Evolutionary conservation across 1,140 invertebrate genomes (phyloP).

Genomic region (Penaeus vannamei): DNA sequence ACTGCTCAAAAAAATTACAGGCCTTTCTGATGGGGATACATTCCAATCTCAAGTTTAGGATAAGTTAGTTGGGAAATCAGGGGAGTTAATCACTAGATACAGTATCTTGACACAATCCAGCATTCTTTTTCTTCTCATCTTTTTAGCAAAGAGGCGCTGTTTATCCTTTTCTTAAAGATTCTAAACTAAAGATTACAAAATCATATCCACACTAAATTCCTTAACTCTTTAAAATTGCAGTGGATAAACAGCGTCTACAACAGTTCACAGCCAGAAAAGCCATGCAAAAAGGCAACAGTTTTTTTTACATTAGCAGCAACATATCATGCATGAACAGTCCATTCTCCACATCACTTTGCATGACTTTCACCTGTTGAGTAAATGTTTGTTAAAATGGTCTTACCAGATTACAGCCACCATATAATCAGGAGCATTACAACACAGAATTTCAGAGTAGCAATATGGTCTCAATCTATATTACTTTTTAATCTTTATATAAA

Average conservation of each 20-base stretch:
- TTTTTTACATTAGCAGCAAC: not conserved
- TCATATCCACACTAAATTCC: no score
- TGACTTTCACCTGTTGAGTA: not conserved
- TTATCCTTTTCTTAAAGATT: no score
- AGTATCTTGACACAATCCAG: conserved; percentile 12
- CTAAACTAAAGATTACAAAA: no score
- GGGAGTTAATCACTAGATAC: conserved; percentile 23
- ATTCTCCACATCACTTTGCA: not conserved
- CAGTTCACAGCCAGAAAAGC: not conserved
- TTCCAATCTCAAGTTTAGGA: conserved; percentile 35
- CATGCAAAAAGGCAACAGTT: conserved; percentile 27
- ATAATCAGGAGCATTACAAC: no score
- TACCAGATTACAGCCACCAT: no score
- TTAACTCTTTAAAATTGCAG: no score
- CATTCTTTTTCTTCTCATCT: not conserved
- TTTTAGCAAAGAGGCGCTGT: no score
- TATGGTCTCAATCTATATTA: no score
- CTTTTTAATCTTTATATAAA: no score
- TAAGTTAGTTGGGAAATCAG: conserved; percentile 28
- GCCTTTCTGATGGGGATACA: conserved; percentile 8
- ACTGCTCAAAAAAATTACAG: conserved; percentile 3
- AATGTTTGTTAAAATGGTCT: no score
- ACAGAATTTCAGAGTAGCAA: no score
- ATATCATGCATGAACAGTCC: conserved; percentile 33
- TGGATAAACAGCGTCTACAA: not conserved